phyloP scores from a whole-genome alignment of 2,888 invertebrate species.

The Lepas anatifera region DNA sequence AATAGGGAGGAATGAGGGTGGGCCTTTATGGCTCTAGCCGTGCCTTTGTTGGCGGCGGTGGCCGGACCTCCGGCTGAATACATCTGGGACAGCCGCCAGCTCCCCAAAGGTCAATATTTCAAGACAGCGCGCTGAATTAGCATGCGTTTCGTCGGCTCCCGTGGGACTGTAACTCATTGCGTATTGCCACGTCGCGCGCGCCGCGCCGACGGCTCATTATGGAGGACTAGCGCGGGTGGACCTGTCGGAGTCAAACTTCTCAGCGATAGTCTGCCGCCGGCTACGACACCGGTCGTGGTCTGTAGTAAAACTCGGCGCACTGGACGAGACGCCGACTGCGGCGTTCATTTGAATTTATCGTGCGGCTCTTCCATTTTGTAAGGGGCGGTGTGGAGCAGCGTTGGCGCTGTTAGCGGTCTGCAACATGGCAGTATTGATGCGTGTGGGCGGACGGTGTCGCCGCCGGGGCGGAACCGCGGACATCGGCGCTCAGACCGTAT shows the following conservation, averaged over 20 bases:
- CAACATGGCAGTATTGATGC: constrained; percentile 6
- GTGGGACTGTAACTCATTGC: neutral
- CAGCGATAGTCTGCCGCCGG: no score
- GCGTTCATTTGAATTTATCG: neutral
- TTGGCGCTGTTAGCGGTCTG: neutral
- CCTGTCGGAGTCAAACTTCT: no score
- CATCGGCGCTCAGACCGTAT: neutral
- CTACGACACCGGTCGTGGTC: neutral
- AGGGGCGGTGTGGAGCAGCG: no score
- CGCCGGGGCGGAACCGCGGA: neutral
- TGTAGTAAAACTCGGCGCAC: neutral
- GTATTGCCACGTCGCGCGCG: neutral
- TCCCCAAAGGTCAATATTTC: constrained; percentile 12
- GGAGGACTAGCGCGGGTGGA: no score
- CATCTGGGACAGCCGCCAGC: neutral
- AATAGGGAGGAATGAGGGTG: neutral
- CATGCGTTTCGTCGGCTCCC: neutral
- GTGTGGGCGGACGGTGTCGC: neutral
- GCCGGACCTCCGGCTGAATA: neutral
- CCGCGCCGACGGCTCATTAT: neutral
- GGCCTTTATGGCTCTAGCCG: neutral
- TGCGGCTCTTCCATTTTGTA: neutral
- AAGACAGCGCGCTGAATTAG: neutral
- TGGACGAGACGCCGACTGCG: neutral
- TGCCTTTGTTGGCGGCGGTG: neutral